Base-by-base conservation (phyloP, 2,888 invertebrate species). In the Plagodis dolabraria region DNA sequence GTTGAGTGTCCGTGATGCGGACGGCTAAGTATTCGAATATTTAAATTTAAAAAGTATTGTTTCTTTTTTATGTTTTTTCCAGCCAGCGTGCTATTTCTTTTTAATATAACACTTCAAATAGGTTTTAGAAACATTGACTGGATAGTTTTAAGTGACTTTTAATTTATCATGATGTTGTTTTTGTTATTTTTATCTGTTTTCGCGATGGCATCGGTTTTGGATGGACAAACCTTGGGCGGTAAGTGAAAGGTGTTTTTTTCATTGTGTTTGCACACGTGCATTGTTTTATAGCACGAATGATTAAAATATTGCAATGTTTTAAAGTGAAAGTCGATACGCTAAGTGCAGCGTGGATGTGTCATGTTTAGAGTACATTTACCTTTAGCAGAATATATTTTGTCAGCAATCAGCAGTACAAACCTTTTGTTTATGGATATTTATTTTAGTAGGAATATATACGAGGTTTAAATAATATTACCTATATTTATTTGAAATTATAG, bases 221-320 rank as follows among this genome's bases (percentile, higher is more conserved):
- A 84, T 63, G 88, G 85, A 54, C 89, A 89, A 73, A 86, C 87
- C 84, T 87, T 89, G 87, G 80, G 83, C 56, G 91, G 90, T 90
- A 67, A 91, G 91, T 89, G 89, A 91, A 89, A 89, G 89, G 89
- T 22, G 53, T 74, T 74, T 77, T 80, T 77, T 79, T 47, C 42
- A 47, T 43, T 44, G 35, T 45, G 35, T 52, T 52, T 47, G 66
- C 71, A 38, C 49, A 64, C 51, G 44, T 45, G 56, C 55, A 57
- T 60, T 57, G 64, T 68, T 53, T 40, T 11, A 35, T 9, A 34
- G 6, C 40, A 54, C 33, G 42, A 12, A 33, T 11, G 22, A 43
- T 11, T 46, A n/a, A n/a, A 36, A 47, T 52, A 56, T 55, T 63
- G 59, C 50, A 58, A 57, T 60, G 51, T 12, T 22, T 22, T 22